A percentile compares a stretch with the other conserved stretches of the same genome.
Evolutionary conservation across 2,113 vertebrate genomes (phyloP).

Genomic region (Aphyosemion australe): DNA sequence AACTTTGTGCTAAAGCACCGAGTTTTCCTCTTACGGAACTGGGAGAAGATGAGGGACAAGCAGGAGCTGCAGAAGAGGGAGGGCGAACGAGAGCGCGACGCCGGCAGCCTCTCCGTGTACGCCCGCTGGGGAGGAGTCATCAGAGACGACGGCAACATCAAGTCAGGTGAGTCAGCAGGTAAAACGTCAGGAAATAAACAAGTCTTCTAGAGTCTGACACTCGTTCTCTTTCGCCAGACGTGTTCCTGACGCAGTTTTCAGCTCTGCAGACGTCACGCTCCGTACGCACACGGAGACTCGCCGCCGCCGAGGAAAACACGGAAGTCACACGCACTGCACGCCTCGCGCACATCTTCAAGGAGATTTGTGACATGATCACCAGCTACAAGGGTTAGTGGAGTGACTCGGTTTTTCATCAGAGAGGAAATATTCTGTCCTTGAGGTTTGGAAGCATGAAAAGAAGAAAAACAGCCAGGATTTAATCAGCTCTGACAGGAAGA

Average conservation of each 20-base stretch:
- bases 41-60: constrained; percentile 95
- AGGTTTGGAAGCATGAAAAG: not conserved
- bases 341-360: constrained; percentile 98
- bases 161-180: constrained; percentile 84
- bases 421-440: not conserved
- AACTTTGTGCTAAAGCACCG: constrained; percentile 97
- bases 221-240: constrained; percentile 80
- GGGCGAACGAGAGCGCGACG: constrained; percentile 78
- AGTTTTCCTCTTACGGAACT: constrained; percentile 95
- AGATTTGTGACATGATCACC: constrained; percentile 97
- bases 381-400: constrained; percentile 88
- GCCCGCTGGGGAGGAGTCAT: constrained; percentile 93
- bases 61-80: constrained; percentile 92
- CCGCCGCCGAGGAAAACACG: constrained; percentile 94
- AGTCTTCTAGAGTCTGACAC: not conserved
- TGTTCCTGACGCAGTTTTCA: constrained; percentile 99
- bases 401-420: too few species aligned
- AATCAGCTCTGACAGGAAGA: not conserved
- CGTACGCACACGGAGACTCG: constrained; percentile 91
- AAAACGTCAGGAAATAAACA: not conserved
- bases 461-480: not conserved
- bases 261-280: constrained; percentile 96
- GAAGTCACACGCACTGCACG: constrained; percentile 96
- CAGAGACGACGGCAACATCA: constrained; percentile 96
- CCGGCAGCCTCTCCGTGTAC: constrained; percentile 82